Evolutionary conservation across 2,113 vertebrate species (phyloP).

Genomic region (Acrocephalus kingi): DNA sequence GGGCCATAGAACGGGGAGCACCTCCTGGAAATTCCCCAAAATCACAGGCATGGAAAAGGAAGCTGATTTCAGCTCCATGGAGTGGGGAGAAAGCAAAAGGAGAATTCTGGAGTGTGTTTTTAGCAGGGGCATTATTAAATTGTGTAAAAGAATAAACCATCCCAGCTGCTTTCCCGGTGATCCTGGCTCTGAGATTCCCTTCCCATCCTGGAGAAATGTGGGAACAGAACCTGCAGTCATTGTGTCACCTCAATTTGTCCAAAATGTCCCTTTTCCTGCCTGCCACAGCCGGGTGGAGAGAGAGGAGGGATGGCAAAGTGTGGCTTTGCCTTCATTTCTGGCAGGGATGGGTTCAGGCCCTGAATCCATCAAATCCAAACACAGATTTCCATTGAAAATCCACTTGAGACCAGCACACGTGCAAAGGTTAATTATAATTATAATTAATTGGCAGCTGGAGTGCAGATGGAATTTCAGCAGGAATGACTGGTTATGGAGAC

Average conservation of each 20-base stretch:
- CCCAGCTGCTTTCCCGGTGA: neutral
- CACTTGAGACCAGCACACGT: neutral
- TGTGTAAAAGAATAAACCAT: neutral
- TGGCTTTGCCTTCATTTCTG: neutral
- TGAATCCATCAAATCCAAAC: neutral
- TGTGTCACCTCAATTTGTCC: neutral
- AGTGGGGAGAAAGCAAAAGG: neutral
- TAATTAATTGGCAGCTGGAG: neutral
- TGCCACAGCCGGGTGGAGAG: neutral
- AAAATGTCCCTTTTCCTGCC: neutral
- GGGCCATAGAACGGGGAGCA: neutral
- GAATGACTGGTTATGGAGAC: neutral
- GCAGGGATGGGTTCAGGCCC: neutral
- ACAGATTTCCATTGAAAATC: neutral
- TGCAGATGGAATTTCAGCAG: constrained; percentile 39
- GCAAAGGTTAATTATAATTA: neutral
- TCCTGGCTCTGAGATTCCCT: neutral
- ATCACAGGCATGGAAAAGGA: neutral
- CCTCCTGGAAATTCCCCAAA: constrained; percentile 38
- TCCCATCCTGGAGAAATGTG: fast-evolving
- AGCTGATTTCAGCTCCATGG: neutral
- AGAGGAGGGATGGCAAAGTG: neutral
- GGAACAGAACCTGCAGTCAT: neutral
- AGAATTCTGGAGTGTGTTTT: neutral
- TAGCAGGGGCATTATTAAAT: neutral